These are phyloP conservation scores for Cyclopterus lumpus DNA, from an alignment of 2,797 vertebrate species.

Conservation along the genomic window DNA sequence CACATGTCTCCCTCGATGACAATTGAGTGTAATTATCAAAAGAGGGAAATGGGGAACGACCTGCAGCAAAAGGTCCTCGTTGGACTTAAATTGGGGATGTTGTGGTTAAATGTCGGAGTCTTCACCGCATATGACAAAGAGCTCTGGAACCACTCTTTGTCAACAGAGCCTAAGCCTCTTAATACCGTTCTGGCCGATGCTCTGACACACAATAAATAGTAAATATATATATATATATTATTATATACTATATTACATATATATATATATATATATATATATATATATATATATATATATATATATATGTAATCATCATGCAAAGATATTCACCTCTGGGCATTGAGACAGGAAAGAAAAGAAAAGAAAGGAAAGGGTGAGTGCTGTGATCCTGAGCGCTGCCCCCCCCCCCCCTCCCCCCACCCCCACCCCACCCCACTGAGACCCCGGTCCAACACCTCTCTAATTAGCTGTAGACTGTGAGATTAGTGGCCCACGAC, in stretches of 20 bases:
- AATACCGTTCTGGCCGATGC: neutral
- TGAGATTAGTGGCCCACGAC: conserved; percentile 62
- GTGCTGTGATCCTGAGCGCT: conserved; percentile 41
- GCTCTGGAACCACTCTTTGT: neutral
- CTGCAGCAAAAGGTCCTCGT: neutral
- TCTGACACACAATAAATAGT: neutral
- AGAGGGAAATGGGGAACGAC: neutral
- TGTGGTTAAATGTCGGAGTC: neutral
- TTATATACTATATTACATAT: neutral
- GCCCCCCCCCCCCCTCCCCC: no score
- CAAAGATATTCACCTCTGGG: neutral
- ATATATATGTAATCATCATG: neutral
- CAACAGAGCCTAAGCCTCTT: neutral
- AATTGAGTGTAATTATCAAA: neutral
- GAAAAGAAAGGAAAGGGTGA: conserved; percentile 1
- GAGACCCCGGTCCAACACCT: conserved; percentile 44
- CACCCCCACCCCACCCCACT: conserved; percentile 24
- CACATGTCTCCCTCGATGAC: no score
- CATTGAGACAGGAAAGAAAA: neutral
- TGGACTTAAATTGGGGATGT: neutral
- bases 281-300: neutral
- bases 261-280: neutral
- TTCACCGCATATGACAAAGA: neutral
- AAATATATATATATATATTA: no score
- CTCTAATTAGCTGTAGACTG: conserved; percentile 60